Evolutionary conservation across 2,797 vertebrate genomes (phyloP).

Genomic region (Peromyscus nudipes): DNA sequence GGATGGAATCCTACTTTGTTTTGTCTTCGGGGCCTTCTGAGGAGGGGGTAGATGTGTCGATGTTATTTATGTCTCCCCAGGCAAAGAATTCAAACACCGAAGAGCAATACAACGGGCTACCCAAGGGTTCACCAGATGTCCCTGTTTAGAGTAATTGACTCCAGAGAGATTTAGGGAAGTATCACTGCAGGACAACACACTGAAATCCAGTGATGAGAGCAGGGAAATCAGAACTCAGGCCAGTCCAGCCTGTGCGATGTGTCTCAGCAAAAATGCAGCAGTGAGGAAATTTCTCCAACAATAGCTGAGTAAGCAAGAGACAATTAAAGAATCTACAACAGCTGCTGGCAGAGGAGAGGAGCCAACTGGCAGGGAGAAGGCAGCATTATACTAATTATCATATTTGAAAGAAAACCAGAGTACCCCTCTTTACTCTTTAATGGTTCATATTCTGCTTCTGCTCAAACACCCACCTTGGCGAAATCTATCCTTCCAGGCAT

Average conservation of each 20-base stretch:
- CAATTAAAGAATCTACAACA: conserved; percentile 86
- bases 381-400: conserved; percentile 83
- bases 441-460: conserved; percentile 47
- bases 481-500: conserved; percentile 58
- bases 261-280: conserved; percentile 75
- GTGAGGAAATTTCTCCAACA: conserved; percentile 83
- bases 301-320: conserved; percentile 86
- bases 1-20: neutral
- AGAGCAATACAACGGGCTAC: neutral
- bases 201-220: neutral
- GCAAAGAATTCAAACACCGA: neutral
- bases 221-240: conserved; percentile 53
- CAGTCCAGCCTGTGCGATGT: neutral
- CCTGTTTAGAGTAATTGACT: neutral
- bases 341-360: conserved; percentile 83
- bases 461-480: conserved; percentile 71
- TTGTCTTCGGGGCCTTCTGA: neutral
- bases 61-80: neutral
- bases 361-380: conserved; percentile 80
- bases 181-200: neutral
- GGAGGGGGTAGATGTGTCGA: neutral
- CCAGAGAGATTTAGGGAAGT: neutral
- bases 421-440: conserved; percentile 68
- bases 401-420: conserved; percentile 83
- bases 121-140: neutral